These are phyloP conservation scores for Lathronympha strigana DNA, from an alignment of 2,888 invertebrate species.

Conservation along the genomic window DNA sequence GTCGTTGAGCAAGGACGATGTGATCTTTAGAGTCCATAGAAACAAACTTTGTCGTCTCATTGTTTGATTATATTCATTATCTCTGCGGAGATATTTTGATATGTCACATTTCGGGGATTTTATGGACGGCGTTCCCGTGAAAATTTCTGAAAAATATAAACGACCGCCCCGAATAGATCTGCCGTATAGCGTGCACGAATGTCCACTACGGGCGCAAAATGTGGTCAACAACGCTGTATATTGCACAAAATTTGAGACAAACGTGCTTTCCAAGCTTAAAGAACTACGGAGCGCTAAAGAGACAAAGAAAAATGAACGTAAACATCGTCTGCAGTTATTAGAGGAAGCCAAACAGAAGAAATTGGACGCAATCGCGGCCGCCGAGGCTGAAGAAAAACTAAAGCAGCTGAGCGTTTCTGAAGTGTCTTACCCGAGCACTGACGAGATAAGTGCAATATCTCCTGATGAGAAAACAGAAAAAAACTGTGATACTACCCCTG, in stretches of 20 bases:
- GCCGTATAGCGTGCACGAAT: slow-evolving; percentile 74
- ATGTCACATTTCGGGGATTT: slow-evolving; percentile 84
- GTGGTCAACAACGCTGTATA: slow-evolving; percentile 80
- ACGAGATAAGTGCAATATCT: slow-evolving; percentile 83
- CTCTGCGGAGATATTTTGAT: slow-evolving; percentile 61
- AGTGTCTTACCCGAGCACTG: slow-evolving; percentile 85
- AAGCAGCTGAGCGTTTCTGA: slow-evolving; percentile 84
- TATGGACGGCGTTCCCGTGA: slow-evolving; percentile 94
- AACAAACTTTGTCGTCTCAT: slow-evolving; percentile 77
- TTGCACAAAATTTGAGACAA: slow-evolving; percentile 88
- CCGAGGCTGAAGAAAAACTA: slow-evolving; percentile 79
- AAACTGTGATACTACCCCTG: slow-evolving; percentile 64
- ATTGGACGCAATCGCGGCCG: slow-evolving; percentile 78
- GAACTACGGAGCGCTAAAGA: slow-evolving; percentile 88
- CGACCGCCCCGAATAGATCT: slow-evolving; percentile 87
- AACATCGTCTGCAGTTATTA: slow-evolving; percentile 84
- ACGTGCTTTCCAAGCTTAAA: slow-evolving; percentile 88
- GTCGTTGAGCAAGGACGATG: slow-evolving; percentile 76
- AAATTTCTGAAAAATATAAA: slow-evolving; percentile 94
- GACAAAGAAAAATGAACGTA: slow-evolving; percentile 85
- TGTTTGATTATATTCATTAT: slow-evolving; percentile 67
- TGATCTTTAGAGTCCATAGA: slow-evolving; percentile 75
- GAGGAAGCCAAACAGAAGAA: slow-evolving; percentile 84
- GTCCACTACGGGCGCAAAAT: slow-evolving; percentile 67
- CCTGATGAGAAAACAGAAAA: slow-evolving; percentile 77